A percentile compares a stretch with the other conserved stretches of the same genome.
phyloP scores from a whole-genome alignment of 1,140 invertebrate species.

The Melitaea cinxia region DNA sequence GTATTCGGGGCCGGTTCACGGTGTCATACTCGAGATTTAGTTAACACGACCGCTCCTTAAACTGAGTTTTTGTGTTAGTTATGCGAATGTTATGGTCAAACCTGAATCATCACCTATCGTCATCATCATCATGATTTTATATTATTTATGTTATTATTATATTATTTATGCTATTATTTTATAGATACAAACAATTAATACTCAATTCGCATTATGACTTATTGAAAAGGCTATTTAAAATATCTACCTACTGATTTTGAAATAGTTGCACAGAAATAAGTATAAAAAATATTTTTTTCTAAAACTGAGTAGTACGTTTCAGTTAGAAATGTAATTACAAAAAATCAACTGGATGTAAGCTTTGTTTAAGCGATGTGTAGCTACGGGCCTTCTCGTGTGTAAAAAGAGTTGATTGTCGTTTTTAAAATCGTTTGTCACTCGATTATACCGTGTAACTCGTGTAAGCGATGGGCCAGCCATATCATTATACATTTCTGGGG shows the following conservation, averaged over 20 bases:
- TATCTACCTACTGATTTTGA: no score
- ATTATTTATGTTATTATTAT: no score
- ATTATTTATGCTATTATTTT: no score
- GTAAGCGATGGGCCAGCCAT: slow-evolving; percentile 55
- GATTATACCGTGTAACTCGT: slow-evolving; percentile 66
- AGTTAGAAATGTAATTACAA: not conserved
- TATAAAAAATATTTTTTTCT: no score
- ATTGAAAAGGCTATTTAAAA: no score
- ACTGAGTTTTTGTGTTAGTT: slow-evolving; percentile 44
- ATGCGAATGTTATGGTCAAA: slow-evolving; percentile 13
- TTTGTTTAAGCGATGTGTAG: slow-evolving; percentile 23
- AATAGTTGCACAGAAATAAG: no score
- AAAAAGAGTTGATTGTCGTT: slow-evolving; percentile 49
- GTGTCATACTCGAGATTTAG: slow-evolving; percentile 71
- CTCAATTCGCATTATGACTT: no score
- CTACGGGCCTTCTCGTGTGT: slow-evolving; percentile 29
- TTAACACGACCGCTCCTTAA: slow-evolving; percentile 57
- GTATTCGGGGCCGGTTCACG: slow-evolving; percentile 67
- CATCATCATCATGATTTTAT: no score
- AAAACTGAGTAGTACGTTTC: no score
- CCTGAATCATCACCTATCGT: no score
- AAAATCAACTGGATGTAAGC: slow-evolving; percentile 13
- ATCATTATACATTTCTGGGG: slow-evolving; percentile 64
- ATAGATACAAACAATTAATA: no score
- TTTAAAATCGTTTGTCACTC: slow-evolving; percentile 75